Conservation (phyloP, 2,797 vertebrate genomes). For the Xerus rutilus region DNA sequence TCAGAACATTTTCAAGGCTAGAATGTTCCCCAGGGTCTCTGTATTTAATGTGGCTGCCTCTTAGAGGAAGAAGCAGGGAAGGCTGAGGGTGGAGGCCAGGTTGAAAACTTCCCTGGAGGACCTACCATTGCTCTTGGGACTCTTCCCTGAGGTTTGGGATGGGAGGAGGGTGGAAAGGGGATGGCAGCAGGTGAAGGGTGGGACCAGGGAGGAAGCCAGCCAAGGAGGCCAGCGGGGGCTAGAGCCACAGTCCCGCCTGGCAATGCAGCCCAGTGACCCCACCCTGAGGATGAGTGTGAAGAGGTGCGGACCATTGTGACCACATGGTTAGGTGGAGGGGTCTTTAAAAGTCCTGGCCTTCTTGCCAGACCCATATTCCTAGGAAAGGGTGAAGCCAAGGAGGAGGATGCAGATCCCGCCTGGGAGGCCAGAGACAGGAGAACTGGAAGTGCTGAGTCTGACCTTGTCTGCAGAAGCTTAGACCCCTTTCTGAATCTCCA, state of each 20-base stretch:
- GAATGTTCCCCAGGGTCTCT: neutral
- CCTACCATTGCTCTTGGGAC: slow-evolving; percentile 2
- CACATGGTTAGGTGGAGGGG: neutral
- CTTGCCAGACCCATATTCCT: neutral
- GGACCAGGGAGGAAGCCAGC: neutral
- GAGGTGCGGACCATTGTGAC: neutral
- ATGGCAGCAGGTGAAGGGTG: slow-evolving; percentile 40
- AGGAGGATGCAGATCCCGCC: neutral
- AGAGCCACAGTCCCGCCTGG: slow-evolving; percentile 9
- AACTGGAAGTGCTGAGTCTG: neutral
- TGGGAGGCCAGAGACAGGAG: slow-evolving; percentile 10
- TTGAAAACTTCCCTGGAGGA: slow-evolving; percentile 24
- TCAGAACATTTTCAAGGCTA: slow-evolving; percentile 58
- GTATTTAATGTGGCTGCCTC: neutral
- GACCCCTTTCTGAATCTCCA: neutral
- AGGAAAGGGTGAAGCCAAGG: neutral
- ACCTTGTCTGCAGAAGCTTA: neutral
- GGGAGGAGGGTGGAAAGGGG: neutral
- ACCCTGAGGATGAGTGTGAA: neutral
- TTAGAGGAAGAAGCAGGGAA: neutral
- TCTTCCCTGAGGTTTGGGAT: neutral
- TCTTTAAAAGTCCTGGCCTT: neutral
- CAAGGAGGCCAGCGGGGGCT: slow-evolving; percentile 49
- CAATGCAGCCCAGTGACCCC: neutral
- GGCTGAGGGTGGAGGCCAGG: neutral